These are phyloP conservation scores for Lathamus discolor DNA, from an alignment of 2,113 vertebrate species.

Conservation along the genomic window DNA sequence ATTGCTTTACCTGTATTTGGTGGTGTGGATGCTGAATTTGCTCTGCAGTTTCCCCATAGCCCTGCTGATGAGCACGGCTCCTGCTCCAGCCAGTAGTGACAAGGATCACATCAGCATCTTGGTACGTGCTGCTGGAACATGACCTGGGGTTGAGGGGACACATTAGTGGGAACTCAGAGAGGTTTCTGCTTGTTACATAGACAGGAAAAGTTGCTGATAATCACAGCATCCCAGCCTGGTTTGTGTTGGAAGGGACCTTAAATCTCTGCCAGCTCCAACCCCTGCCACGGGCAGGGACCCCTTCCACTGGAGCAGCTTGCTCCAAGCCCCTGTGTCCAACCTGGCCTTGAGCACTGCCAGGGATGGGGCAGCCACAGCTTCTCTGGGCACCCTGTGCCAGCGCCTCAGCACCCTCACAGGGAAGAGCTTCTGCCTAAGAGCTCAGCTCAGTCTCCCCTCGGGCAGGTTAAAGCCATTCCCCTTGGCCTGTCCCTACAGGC, in stretches of 20 bases:
- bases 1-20: constrained; percentile 83
- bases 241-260: not conserved
- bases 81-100: not conserved
- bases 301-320: too few relatives aligned
- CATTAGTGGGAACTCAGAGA: not conserved
- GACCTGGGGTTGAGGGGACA: not conserved
- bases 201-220: not conserved
- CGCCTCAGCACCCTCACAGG: too few relatives aligned
- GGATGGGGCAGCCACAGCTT: too few relatives aligned
- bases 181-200: not conserved
- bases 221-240: not conserved
- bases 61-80: not conserved
- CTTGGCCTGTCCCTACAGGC: not conserved
- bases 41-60: constrained; percentile 93
- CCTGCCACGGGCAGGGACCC: too few relatives aligned
- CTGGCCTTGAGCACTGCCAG: too few relatives aligned
- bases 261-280: not conserved
- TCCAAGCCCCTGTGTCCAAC: too few relatives aligned
- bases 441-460: too few relatives aligned
- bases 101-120: not conserved
- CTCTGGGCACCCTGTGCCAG: too few relatives aligned
- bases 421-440: too few relatives aligned
- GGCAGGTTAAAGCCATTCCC: too few relatives aligned
- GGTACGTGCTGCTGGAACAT: not conserved
- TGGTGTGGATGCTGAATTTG: constrained; percentile 81